A percentile compares a stretch with the other conserved stretches of the same genome.
phyloP scores from a whole-genome alignment of 2,797 vertebrate genomes.

The Pygocentrus nattereri region DNA sequence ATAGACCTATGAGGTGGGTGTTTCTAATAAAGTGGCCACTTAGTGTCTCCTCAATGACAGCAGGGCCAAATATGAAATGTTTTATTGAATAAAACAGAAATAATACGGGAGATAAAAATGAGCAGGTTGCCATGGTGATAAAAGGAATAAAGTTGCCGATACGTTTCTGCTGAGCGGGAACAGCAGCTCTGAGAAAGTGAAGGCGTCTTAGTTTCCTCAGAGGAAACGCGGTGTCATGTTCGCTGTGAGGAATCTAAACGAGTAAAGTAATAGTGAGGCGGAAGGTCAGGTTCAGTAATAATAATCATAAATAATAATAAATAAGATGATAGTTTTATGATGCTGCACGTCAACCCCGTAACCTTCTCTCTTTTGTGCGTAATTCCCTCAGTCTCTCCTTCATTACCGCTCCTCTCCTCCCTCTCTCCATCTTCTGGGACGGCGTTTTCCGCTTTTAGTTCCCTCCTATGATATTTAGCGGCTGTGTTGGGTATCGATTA shows the following conservation, averaged over 20 bases:
- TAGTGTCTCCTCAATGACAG: no score
- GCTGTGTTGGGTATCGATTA: not conserved
- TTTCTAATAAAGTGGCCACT: no score
- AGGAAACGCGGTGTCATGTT: not conserved
- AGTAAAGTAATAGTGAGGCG: not conserved
- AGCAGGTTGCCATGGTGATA: not conserved
- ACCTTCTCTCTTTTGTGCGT: not conserved
- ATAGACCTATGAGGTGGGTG: no score
- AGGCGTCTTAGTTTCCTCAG: not conserved
- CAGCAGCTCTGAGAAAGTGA: not conserved
- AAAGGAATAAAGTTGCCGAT: not conserved
- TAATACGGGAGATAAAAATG: no score
- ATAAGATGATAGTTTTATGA: not conserved
- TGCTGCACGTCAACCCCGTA: not conserved
- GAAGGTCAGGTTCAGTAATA: not conserved
- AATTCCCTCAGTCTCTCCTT: conserved; percentile 42
- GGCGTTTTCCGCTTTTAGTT: conserved; percentile 41
- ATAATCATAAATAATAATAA: not conserved
- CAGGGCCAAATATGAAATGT: no score
- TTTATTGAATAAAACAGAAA: no score
- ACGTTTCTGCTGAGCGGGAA: not conserved
- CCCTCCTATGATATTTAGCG: not conserved
- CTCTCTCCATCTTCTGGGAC: conserved; percentile 35
- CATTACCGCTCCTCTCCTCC: conserved; percentile 31
- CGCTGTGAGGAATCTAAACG: no score